Evolutionary conservation across 1,140 invertebrate species (phyloP), one percentile per base, ranked within the genome.

Genomic region (Onthophagus taurus): DNA sequence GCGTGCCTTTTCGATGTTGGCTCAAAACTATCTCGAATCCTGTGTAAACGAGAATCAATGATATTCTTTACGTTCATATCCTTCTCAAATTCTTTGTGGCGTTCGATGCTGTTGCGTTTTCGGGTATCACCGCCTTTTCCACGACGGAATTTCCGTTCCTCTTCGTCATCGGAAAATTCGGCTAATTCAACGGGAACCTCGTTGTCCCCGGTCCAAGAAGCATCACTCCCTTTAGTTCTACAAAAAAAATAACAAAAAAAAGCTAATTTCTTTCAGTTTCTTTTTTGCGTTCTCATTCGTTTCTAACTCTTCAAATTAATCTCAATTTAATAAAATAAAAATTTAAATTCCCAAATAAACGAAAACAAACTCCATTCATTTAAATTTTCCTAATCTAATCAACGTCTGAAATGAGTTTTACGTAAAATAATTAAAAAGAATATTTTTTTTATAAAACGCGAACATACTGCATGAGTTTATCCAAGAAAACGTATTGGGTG

Each of bases 131-230:
- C 35, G 46, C 42, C 7, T 16, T 31, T 29, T n/a, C 41, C 17
- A 24, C 23, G 34, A 43, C 17, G 19, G 7, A 39, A 31, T 18
- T 33, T 20, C 4, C 37, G 31, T 20, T 47, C 38, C 53, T 81
- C 73, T 58, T 94, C 91, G 61, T 95, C 90, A 59, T 94, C 89
- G 0, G 90, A 94, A 71, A 80, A 93, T 20, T 91, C 88, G 0
- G 78, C 42, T 49, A 71, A 74, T 39, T 73, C 71, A 1, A 67
- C 58, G 2, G 89, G 89, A 21, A 84, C 78, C 62, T 96, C 90
- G 31, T 80, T 71, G 58, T 90, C 82, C 57, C 88, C 71, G 58
- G 83, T 74, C 80, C 87, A 91, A 4, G 83, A 84, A 3, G 87
- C 59, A 37, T 61, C 61, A 12, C 51, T 52, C 13, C 60, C 59